phyloP scores from a whole-genome alignment of 1,140 invertebrate species.

The Leucophenga varia region DNA sequence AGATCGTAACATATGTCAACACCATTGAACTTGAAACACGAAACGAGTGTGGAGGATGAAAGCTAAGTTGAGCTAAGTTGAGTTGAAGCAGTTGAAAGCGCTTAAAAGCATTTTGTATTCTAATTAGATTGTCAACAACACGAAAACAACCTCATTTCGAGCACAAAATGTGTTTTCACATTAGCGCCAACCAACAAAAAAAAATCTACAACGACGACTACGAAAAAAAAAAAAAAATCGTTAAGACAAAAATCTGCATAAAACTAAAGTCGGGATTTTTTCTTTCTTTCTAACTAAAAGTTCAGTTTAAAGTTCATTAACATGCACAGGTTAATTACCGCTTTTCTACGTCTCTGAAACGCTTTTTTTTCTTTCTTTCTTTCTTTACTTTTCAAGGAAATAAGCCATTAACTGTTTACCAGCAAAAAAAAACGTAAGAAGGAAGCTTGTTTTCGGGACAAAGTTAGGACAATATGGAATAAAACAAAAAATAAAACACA shows the following conservation, averaged over 20 bases:
- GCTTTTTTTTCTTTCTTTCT: background rate
- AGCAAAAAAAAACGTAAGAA: too few species aligned
- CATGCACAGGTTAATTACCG: conserved; percentile 54
- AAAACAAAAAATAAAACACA: conserved; percentile 32
- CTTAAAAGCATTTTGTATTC: conserved; percentile 50
- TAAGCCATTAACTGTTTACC: conserved; percentile 48
- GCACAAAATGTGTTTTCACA: conserved; percentile 40
- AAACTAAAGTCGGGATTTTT: too few species aligned
- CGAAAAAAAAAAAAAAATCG: conserved; percentile 1
- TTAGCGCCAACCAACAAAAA: conserved; percentile 39
- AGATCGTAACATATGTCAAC: conserved; percentile 50
- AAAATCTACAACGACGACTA: conserved; percentile 5
- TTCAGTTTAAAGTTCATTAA: conserved; percentile 55
- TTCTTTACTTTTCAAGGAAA: conserved; percentile 31
- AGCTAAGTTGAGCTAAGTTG: background rate
- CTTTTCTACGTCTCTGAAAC: conserved; percentile 30
- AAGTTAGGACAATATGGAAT: conserved; percentile 51
- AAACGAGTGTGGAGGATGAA: conserved; percentile 6
- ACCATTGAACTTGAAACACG: conserved; percentile 49
- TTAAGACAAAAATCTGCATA: conserved; percentile 47
- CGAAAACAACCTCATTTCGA: conserved; percentile 54
- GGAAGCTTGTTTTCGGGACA: conserved; percentile 27
- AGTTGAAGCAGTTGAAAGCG: conserved; percentile 9
- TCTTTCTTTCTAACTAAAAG: too few species aligned
- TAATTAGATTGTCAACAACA: conserved; percentile 54